Evolutionary conservation across 2,888 invertebrate genomes (phyloP).

Genomic region (Glaucopsyche alexis): DNA sequence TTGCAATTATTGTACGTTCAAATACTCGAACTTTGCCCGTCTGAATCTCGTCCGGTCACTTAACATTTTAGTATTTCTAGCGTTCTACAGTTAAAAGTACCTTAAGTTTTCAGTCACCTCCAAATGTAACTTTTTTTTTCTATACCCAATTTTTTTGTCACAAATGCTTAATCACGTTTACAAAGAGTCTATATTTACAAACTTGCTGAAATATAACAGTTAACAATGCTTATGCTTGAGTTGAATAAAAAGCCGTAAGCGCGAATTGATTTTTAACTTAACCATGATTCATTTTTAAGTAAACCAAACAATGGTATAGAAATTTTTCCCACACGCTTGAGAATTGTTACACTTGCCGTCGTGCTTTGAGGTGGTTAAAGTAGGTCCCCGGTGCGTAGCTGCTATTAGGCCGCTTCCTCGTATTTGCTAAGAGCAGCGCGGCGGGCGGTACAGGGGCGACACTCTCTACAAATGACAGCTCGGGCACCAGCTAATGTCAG

Average conservation of each 20-base stretch:
- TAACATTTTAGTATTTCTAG: neutral
- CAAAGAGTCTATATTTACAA: too few species aligned
- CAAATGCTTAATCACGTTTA: too few species aligned
- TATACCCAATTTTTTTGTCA: too few species aligned
- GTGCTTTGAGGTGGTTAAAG: neutral
- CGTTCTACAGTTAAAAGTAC: neutral
- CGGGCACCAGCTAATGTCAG: too few species aligned
- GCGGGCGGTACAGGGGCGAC: too few species aligned
- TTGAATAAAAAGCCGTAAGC: neutral
- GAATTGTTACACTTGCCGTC: slow-evolving; percentile 11
- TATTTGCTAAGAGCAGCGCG: too few species aligned
- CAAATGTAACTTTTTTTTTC: too few species aligned
- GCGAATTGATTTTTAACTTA: neutral
- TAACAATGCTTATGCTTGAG: neutral
- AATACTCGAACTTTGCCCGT: slow-evolving; percentile 10
- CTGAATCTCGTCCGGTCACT: neutral
- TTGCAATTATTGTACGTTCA: slow-evolving; percentile 16
- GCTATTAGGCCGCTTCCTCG: neutral
- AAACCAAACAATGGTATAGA: slow-evolving; percentile 8
- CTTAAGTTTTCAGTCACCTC: neutral
- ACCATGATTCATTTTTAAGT: neutral
- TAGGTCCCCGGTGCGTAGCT: slow-evolving; percentile 7
- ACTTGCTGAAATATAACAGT: neutral
- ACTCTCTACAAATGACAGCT: too few species aligned
- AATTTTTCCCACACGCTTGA: slow-evolving; percentile 11